These are phyloP conservation scores for Nymphalis urticae DNA, from an alignment of 2,888 invertebrate genomes.

Conservation along the genomic window DNA sequence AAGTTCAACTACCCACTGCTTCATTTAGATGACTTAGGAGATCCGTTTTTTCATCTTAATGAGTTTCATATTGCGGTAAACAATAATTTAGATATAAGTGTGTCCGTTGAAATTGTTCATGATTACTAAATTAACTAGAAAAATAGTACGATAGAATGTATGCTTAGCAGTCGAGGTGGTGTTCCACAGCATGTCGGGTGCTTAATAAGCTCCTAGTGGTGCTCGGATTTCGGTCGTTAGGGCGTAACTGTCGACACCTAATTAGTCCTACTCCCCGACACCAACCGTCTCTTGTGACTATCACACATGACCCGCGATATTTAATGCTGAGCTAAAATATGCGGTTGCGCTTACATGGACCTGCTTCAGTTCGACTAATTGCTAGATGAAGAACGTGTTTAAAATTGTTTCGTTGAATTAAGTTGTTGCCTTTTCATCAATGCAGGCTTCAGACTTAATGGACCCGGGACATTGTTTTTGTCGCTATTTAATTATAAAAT, in stretches of 20 bases:
- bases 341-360: slow-evolving; percentile 24
- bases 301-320: slow-evolving; percentile 71
- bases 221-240: slow-evolving; percentile 76
- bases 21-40: no score
- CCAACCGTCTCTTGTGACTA: slow-evolving; percentile 61
- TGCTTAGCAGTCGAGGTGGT: slow-evolving; percentile 40
- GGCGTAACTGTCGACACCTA: slow-evolving; percentile 75
- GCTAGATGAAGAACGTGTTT: slow-evolving; percentile 1
- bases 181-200: slow-evolving; percentile 50
- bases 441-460: neutral
- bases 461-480: neutral
- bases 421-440: neutral
- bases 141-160: slow-evolving; percentile 16
- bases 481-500: neutral
- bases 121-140: slow-evolving; percentile 1
- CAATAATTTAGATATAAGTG: neutral
- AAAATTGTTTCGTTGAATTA: neutral
- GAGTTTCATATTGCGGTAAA: no score
- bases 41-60: no score
- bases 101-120: neutral
- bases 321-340: slow-evolving; percentile 41
- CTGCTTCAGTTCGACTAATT: neutral
- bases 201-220: slow-evolving; percentile 66
- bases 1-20: no score
- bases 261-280: slow-evolving; percentile 65